These are phyloP conservation scores for Nasonia vitripennis DNA, from an alignment of 1,140 invertebrate species.

Conservation along the genomic window DNA sequence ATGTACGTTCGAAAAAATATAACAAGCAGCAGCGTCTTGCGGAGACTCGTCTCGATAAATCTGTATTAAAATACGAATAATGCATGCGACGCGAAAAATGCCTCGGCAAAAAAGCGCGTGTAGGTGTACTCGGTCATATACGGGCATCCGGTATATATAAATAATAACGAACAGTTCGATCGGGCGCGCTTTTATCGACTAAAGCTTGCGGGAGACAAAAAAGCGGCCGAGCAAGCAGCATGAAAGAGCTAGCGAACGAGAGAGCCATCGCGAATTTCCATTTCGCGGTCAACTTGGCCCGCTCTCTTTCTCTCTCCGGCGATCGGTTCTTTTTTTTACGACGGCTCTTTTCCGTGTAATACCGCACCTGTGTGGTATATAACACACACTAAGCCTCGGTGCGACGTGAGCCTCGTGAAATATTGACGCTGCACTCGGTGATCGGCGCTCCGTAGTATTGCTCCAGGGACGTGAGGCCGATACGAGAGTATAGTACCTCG, in stretches of 20 bases:
- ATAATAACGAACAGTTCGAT: neutral
- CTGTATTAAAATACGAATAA: too few species aligned
- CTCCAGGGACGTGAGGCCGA: neutral
- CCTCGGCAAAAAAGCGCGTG: neutral
- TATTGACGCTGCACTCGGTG: constrained; percentile 5
- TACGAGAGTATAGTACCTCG: too few species aligned
- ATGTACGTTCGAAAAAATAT: too few species aligned
- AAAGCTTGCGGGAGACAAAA: neutral
- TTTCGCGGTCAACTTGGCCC: constrained; percentile 12
- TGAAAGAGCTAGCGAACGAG: neutral
- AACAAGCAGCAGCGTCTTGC: too few species aligned
- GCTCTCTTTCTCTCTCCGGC: too few species aligned
- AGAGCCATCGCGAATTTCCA: constrained; percentile 20
- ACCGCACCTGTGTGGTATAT: neutral
- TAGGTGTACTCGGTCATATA: neutral
- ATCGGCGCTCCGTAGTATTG: neutral
- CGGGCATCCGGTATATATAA: neutral
- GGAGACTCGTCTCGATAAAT: too few species aligned
- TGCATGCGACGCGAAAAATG: too few species aligned
- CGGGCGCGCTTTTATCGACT: neutral
- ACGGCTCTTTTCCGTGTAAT: neutral
- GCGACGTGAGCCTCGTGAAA: constrained; percentile 19
- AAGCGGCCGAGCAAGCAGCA: neutral
- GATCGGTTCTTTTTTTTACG: constrained; percentile 11
- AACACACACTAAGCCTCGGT: neutral